Conservation (phyloP, 2,797 vertebrate species). For the Anomalospiza imberbis region DNA sequence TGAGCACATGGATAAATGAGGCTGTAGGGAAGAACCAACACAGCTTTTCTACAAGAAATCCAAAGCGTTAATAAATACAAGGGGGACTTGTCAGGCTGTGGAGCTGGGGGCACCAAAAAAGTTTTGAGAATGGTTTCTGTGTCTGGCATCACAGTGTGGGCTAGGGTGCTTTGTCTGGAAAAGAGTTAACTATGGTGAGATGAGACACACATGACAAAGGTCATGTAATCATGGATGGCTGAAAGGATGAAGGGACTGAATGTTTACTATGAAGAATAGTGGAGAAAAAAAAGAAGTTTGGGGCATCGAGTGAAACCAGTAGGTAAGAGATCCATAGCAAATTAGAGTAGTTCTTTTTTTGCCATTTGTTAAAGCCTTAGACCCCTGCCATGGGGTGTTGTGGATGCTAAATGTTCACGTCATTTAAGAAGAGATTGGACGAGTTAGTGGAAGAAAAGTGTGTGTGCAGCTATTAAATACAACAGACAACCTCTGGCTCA, state of each 20-base stretch:
- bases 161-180: neutral
- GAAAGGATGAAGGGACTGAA: neutral
- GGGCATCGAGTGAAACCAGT: neutral
- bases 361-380: neutral
- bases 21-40: neutral
- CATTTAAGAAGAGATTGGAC: neutral
- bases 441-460: neutral
- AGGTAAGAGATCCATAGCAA: neutral
- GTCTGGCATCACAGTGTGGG: neutral
- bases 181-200: neutral
- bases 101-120: neutral
- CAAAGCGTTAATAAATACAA: neutral
- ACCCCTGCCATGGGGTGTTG: neutral
- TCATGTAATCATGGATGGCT: neutral
- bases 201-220: neutral
- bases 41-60: neutral
- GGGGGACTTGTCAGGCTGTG: neutral
- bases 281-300: too few relatives aligned
- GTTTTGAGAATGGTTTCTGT: neutral
- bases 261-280: neutral
- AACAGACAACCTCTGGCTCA: conserved; percentile 6
- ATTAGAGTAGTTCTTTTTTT: neutral
- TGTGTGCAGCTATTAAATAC: neutral
- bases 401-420: neutral
- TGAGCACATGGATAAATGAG: neutral